These are phyloP conservation scores for Girardinichthys multiradiatus DNA, from an alignment of 2,113 vertebrate species.

Conservation along the genomic window DNA sequence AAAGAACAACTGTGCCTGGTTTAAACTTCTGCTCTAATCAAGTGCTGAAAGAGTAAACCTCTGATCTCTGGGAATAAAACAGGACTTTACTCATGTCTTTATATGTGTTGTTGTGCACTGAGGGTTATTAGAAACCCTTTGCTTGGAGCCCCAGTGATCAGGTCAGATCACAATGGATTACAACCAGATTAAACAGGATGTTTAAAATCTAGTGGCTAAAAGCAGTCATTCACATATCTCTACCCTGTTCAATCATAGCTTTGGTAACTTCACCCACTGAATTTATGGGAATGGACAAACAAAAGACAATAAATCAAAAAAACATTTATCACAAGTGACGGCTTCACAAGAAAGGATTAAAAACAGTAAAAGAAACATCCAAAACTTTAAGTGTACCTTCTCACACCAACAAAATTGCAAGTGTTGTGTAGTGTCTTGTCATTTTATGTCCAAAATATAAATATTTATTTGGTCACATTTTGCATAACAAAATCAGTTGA, in stretches of 20 bases:
- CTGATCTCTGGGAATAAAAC: slow-evolving; percentile 21
- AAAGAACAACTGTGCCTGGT: slow-evolving; percentile 23
- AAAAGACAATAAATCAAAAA: neutral
- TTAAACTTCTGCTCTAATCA: slow-evolving; percentile 32
- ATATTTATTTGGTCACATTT: neutral
- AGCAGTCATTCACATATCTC: neutral
- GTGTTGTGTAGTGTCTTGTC: neutral
- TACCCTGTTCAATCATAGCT: neutral
- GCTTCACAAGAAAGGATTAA: neutral
- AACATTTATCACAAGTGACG: neutral
- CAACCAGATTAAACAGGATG: neutral
- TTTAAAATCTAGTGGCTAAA: neutral
- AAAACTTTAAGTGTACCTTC: no score
- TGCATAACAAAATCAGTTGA: neutral
- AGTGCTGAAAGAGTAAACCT: slow-evolving; percentile 45
- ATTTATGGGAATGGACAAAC: no score
- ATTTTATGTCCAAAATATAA: neutral
- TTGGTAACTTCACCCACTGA: no score
- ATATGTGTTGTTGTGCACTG: slow-evolving; percentile 16
- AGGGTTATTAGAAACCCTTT: slow-evolving; percentile 11
- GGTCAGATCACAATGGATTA: slow-evolving; percentile 29
- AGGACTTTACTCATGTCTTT: slow-evolving; percentile 29
- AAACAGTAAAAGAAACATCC: neutral
- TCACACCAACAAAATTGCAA: no score
- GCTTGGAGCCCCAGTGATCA: slow-evolving; percentile 47